Evolutionary conservation across 2,888 invertebrate genomes (phyloP), one percentile per base, ranked within the genome.

Genomic region (Octonoba sinensis): DNA sequence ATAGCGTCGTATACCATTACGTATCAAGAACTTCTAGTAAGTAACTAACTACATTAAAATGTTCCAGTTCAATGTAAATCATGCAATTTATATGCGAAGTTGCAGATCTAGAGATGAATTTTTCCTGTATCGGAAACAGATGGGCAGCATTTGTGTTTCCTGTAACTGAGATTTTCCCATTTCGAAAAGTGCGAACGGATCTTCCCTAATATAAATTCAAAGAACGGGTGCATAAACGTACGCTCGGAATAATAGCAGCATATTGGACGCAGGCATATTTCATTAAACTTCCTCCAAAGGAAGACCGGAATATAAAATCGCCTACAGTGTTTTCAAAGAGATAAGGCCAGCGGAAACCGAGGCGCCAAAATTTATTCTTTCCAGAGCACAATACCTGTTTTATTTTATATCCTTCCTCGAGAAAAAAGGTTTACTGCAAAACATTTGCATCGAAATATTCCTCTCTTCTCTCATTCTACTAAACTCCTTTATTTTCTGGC

Each of bases 371-470:
- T 51, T 51, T 51, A 51, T 51, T 51, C 51, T 27, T 27, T 27
- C 4, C 51, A 51, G 18, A 51, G 18, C 51, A 51, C 51, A 51
- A 51, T 51, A 51, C 51, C 51, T 51, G 51, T 18, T 51, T 51
- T 51, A 51, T 51, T 51, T 51, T 51, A 51, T 51, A 51, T 18
- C 51, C 51, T n/a, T n/a, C 16, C 11, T n/a, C n/a, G 51, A 51
- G 18, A 51, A 51, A 51, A 51, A 51, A 51, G n/a, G 16, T 51
- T 51, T 51, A 51, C 51, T 51, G 51, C 51, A 16, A 51, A 18
- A 16, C 51, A 51, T 51, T 51, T 51, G 51, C 51, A 51, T 51
- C 51, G 51, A 51, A 51, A 51, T 51, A n/a, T 51, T 51, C 51
- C 51, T n/a, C 51, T 51, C 51, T 18, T 18, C 51, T n/a, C 51